phyloP scores from a whole-genome alignment of 1,140 invertebrate species.

The Drosophila nigromelanica region DNA sequence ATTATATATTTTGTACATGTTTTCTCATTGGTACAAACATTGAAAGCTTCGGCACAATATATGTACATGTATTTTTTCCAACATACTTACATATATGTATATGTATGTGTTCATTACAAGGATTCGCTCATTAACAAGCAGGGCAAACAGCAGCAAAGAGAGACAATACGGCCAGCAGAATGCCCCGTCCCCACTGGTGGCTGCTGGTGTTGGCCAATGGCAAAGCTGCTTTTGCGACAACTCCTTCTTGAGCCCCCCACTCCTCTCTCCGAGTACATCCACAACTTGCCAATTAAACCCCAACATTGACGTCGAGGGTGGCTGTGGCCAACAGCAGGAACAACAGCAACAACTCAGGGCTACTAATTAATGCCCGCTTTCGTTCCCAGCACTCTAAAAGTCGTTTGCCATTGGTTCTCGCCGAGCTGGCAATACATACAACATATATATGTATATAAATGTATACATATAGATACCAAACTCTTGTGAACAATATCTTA shows the following conservation, averaged over 20 bases:
- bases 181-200: neutral
- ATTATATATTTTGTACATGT: too few species aligned
- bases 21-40: too few species aligned
- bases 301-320: conserved; percentile 29
- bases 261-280: neutral
- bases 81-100: too few species aligned
- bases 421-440: too few species aligned
- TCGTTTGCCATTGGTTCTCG: conserved; percentile 20
- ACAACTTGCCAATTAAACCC: conserved; percentile 39
- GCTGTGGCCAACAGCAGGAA: conserved; percentile 4
- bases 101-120: neutral
- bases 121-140: neutral
- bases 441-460: neutral
- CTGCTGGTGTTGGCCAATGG: conserved; percentile 5
- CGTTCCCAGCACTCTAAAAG: too few species aligned
- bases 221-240: conserved; percentile 22
- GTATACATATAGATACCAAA: neutral
- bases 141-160: neutral
- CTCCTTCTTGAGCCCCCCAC: conserved; percentile 7
- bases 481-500: too few species aligned
- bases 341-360: neutral
- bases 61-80: too few species aligned
- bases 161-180: neutral
- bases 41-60: too few species aligned
- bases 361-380: conserved; percentile 35